Evolutionary conservation across 2,888 invertebrate genomes (phyloP), one percentile per base, ranked within the genome.

Genomic region (Heliconius ethilla): DNA sequence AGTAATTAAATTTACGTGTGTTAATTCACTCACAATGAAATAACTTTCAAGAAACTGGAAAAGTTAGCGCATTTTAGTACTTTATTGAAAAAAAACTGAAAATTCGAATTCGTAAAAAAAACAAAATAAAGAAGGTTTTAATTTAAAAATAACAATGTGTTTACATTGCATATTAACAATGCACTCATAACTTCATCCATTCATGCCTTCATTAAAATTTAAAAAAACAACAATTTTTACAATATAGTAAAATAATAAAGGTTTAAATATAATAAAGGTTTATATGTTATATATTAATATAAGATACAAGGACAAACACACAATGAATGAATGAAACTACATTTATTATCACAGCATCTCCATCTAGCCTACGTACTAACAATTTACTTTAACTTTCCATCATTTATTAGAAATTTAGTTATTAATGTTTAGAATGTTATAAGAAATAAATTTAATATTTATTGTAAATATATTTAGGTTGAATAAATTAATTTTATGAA

Each of bases 321-420:
- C 9, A 65, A 76, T 70, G 76, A 55, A 69, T 55, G 66, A 78
- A 79, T 75, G 77, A 74, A 70, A 79, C 81, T 83, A 82, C 78
- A 78, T 87, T 59, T 88, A 91, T 89, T 92, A 93, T 92, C 93
- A 93, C 93, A 93, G 92, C 86, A 87, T 89, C 89, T 82, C 87
- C 86, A 83, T 82, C 85, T 87, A 84, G 82, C 85, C 88, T 82
- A 85, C 83, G 84, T 82, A 78, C 82, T 79, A 79, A 79, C 75
- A 78, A 81, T 80, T 81, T 80, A 74, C 40, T 25, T 65, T 74
- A 73, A 79, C 51, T 27, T 67, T 40, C 25, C 2, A 29, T 2
- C 11, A 40, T 11, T 40, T 40, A 40, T 33, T 33, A 6, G 33
- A 33, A 33, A 33, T 33, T 33, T 33, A 7, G 33, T 33, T 33